These are phyloP conservation scores for Chirona hameri DNA, from an alignment of 2,888 invertebrate species.

Conservation along the genomic window DNA sequence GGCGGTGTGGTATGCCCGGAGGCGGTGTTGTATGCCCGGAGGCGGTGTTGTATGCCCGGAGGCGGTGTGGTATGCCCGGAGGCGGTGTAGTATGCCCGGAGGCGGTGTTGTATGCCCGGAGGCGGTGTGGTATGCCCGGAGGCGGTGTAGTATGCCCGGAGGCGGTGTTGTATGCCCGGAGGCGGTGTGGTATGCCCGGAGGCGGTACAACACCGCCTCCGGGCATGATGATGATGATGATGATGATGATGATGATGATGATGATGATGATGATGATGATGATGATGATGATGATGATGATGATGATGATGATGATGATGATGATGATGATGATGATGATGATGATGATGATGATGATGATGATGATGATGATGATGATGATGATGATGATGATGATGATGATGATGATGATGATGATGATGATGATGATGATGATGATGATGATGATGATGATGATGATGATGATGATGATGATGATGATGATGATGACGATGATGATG, in stretches of 20 bases:
- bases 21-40: too few relatives aligned
- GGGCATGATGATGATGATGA: conserved; percentile 22
- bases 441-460: conserved; percentile 22
- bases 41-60: too few relatives aligned
- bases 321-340: conserved; percentile 22
- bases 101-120: too few relatives aligned
- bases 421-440: conserved; percentile 22
- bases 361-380: conserved; percentile 22
- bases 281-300: conserved; percentile 22
- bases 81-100: too few relatives aligned
- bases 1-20: too few relatives aligned
- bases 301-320: conserved; percentile 22
- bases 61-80: too few relatives aligned
- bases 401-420: conserved; percentile 22
- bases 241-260: conserved; percentile 22
- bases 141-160: too few relatives aligned
- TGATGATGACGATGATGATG: conserved; percentile 22
- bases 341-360: conserved; percentile 22
- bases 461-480: conserved; percentile 22
- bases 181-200: too few relatives aligned
- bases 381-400: neutral
- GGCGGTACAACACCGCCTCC: too few relatives aligned
- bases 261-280: conserved; percentile 22
- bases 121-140: too few relatives aligned
- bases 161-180: too few relatives aligned